Evolutionary conservation across 2,888 invertebrate genomes (phyloP), one percentile per base, ranked within the genome.

Genomic region (Mechanitis messenoides): DNA sequence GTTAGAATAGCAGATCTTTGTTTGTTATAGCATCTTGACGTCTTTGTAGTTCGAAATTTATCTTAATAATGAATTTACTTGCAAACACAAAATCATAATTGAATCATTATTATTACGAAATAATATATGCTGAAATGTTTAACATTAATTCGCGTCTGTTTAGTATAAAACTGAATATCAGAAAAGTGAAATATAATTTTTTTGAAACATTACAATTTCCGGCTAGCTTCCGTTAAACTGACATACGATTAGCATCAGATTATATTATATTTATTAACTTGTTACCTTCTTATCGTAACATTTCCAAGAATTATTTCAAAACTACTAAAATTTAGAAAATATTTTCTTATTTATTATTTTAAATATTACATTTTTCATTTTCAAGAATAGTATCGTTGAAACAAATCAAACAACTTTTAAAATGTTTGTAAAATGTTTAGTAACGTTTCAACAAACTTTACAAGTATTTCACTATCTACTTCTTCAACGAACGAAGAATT

Each of bases 121-220:
- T 9, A 42, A 9, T 42, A 9, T 9, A 42, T 3, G 9, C 42
- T 42, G 3, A 42, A 42, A 9, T 42, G 42, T 42, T 9, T 42
- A 9, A 11, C 9, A 9, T 9, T 9, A 42, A 42, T 42, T 42
- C 11, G 9, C 1, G 9, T 42, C 42, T 42, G 42, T 42, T 42
- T 9, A 42, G 9, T 42, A 9, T 9, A 6, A 42, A 42, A 42
- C 42, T 42, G 9, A 42, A 42, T 42, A 9, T 61, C 61, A 59
- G 64, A 54, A 35, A 54, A 12, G 54, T 59, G 57, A 33, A 59
- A 42, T 57, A 57, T 61, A 59, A 59, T 61, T 64, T 59, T 57
- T 57, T 57, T 55, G 59, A 61, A 59, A 64, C 61, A 61, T 61
- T 59, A 64, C 59, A 59, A 57, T 38, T 50, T 20, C 20, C 20